Percentiles rank a stretch among this genome's conserved stretches.
Evolutionary conservation across 2,113 vertebrate species (phyloP).

Genomic region (Nyctereutes procyonoides): DNA sequence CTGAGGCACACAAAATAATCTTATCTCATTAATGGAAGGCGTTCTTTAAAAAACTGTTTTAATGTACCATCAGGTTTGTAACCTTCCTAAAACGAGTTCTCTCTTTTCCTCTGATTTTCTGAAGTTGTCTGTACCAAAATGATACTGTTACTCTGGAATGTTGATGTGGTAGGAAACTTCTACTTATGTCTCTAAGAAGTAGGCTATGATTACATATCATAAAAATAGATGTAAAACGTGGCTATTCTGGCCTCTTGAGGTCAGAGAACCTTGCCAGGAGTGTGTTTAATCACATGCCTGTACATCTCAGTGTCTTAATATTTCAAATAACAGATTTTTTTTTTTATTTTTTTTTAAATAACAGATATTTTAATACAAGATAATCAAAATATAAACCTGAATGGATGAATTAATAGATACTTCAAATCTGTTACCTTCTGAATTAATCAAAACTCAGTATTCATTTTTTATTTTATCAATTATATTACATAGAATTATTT

Average conservation of each 20-base stretch:
- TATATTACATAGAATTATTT: neutral
- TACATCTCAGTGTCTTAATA: neutral
- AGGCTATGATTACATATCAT: constrained; percentile 78
- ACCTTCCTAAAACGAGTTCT: constrained; percentile 15
- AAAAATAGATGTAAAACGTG: constrained; percentile 85
- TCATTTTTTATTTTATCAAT: constrained; percentile 6
- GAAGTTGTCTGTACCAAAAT: constrained; percentile 71
- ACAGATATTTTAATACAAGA: neutral
- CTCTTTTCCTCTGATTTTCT: constrained; percentile 65
- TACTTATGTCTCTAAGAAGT: constrained; percentile 83
- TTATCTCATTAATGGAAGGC: neutral
- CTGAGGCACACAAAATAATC: neutral
- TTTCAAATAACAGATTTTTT: constrained; percentile 43
- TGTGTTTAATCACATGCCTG: constrained; percentile 33
- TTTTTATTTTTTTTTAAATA: no score
- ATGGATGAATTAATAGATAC: neutral
- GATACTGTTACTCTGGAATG: constrained; percentile 80
- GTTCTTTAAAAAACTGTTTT: neutral
- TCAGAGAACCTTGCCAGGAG: constrained; percentile 61
- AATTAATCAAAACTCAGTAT: neutral
- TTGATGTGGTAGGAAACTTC: constrained; percentile 84
- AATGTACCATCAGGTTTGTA: constrained; percentile 47
- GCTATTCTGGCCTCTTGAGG: constrained; percentile 73
- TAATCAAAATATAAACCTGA: constrained; percentile 9
- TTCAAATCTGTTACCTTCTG: neutral